Evolutionary conservation across 2,888 invertebrate genomes (phyloP).

Genomic region (Yponomeuta sedellus): DNA sequence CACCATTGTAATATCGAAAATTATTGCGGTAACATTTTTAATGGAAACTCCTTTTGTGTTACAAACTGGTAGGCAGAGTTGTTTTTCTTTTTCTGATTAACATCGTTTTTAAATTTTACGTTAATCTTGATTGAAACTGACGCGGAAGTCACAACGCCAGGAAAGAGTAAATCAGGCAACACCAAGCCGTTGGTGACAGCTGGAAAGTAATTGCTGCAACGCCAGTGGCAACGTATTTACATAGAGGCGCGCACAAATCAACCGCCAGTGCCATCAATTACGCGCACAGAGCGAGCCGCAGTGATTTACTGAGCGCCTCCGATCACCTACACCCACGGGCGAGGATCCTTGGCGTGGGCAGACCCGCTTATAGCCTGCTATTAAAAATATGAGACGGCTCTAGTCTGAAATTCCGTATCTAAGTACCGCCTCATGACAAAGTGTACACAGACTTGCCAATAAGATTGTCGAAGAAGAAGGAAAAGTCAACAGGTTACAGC

Average conservation of each 20-base stretch:
- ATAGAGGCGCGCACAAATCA: constrained; percentile 14
- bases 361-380: neutral
- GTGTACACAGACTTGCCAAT: too few species aligned
- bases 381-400: neutral
- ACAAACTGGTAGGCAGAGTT: neutral
- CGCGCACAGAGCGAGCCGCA: constrained; percentile 19
- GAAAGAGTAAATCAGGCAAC: neutral
- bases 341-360: neutral
- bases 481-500: too few species aligned
- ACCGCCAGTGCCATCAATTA: constrained; percentile 22
- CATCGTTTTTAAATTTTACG: neutral
- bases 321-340: constrained; percentile 6
- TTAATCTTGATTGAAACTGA: neutral
- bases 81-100: neutral
- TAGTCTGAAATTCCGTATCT: neutral
- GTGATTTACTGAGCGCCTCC: constrained; percentile 8
- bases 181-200: neutral
- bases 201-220: constrained; percentile 8
- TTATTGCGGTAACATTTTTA: constrained; percentile 9
- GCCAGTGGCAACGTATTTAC: constrained; percentile 14
- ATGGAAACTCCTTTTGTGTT: neutral
- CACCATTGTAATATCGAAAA: constrained; percentile 2
- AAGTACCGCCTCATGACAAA: neutral
- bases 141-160: neutral
- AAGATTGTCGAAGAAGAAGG: too few species aligned